Conservation (phyloP, 1,140 invertebrate genomes). For the Pissodes strobi region DNA sequence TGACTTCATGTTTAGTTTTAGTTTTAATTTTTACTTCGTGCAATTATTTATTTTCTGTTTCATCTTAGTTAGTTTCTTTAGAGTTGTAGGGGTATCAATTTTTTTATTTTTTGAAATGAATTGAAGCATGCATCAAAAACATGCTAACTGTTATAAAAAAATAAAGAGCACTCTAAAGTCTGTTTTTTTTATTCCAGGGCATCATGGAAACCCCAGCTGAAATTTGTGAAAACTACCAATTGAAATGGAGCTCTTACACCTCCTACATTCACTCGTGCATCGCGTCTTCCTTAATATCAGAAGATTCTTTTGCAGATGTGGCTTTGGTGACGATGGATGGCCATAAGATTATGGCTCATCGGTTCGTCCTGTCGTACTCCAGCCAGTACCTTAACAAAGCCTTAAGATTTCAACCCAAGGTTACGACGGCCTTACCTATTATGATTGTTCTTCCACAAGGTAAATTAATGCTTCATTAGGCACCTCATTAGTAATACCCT, state of each 20-base stretch:
- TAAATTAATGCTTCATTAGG: too few species aligned
- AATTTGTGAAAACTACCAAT: slow-evolving; percentile 74
- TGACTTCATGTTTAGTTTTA: too few species aligned
- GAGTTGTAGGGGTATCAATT: too few species aligned
- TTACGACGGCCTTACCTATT: slow-evolving; percentile 62
- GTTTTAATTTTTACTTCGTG: too few species aligned
- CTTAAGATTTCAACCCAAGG: slow-evolving; percentile 61
- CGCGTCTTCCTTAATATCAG: slow-evolving; percentile 71
- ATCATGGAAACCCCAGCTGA: slow-evolving; percentile 40
- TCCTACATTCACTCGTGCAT: slow-evolving; percentile 79
- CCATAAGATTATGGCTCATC: slow-evolving; percentile 80
- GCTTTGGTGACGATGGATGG: slow-evolving; percentile 80
- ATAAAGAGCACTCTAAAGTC: too few species aligned
- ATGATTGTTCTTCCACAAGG: slow-evolving; percentile 78
- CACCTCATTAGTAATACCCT: too few species aligned
- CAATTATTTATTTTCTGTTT: too few species aligned
- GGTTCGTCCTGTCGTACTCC: slow-evolving; percentile 83
- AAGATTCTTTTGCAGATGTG: slow-evolving; percentile 82
- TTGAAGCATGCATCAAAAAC: too few species aligned
- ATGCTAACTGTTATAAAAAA: too few species aligned
- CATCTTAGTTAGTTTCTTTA: too few species aligned
- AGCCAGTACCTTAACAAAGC: slow-evolving; percentile 62
- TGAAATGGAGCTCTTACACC: slow-evolving; percentile 85
- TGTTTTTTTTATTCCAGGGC: slow-evolving; percentile 3
- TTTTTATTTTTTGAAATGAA: too few species aligned